phyloP scores from a whole-genome alignment of 2,113 vertebrate genomes.

The Cyprinodon variegatus region DNA sequence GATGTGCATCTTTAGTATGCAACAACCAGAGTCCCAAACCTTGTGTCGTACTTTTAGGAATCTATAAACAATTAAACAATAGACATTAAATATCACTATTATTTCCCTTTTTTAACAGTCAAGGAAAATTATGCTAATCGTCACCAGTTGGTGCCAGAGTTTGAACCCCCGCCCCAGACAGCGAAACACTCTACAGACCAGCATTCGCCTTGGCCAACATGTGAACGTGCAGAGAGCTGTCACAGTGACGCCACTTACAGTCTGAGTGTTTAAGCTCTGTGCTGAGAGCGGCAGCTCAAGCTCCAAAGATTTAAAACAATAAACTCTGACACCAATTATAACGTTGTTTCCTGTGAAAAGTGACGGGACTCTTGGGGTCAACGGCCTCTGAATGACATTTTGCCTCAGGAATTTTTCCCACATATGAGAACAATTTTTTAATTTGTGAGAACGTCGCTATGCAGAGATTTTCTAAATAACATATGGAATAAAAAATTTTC shows the following conservation, averaged over 20 bases:
- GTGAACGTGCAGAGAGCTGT: conserved; percentile 6
- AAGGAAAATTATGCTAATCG: not conserved
- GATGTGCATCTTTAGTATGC: too few relatives aligned
- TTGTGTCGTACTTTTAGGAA: not conserved
- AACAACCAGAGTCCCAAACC: not conserved
- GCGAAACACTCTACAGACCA: not conserved
- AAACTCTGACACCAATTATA: conserved; percentile 31
- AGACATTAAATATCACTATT: not conserved
- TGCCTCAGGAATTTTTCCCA: conserved; percentile 25
- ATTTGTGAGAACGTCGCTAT: not conserved
- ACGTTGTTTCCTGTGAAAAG: conserved; percentile 13
- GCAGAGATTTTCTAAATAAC: not conserved
- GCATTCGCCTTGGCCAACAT: not conserved
- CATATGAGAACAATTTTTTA: not conserved
- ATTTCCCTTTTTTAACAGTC: not conserved
- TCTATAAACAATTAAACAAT: not conserved
- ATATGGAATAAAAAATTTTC: not conserved
- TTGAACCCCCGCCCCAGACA: not conserved
- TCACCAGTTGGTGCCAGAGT: not conserved
- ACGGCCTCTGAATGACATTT: conserved; percentile 21
- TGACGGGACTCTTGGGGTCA: conserved; percentile 36
- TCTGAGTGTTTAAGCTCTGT: conserved; percentile 17
- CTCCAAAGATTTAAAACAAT: conserved; percentile 34
- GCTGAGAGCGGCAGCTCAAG: conserved; percentile 3
- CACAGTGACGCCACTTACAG: conserved; percentile 1